These are phyloP conservation scores for Drosophila subquinaria DNA, from an alignment of 2,888 invertebrate species.

Conservation along the genomic window DNA sequence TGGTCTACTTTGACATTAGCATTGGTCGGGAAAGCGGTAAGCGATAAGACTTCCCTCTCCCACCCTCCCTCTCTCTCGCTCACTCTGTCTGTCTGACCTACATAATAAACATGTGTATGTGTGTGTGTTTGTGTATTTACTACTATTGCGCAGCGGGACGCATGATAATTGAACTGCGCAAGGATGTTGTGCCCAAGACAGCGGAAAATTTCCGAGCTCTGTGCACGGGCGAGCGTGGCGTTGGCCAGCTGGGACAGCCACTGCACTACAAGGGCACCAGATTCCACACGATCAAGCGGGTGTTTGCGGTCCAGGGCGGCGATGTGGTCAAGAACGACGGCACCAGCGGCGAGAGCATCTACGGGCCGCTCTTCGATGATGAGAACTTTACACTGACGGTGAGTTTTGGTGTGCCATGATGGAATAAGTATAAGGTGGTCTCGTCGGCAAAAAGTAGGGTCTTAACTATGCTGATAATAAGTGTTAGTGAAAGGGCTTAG, in stretches of 20 bases:
- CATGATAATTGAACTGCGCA: slow-evolving; percentile 94
- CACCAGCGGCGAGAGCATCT: slow-evolving; percentile 96
- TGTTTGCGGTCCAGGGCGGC: slow-evolving; percentile 96
- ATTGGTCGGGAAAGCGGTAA: slow-evolving; percentile 90
- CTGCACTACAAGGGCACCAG: slow-evolving; percentile 93
- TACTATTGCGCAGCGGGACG: slow-evolving; percentile 89
- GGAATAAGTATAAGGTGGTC: too few species aligned
- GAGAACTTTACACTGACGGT: slow-evolving; percentile 92
- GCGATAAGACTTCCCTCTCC: slow-evolving; percentile 10
- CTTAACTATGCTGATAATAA: too few species aligned
- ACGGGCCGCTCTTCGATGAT: slow-evolving; percentile 95
- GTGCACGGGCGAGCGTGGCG: slow-evolving; percentile 96
- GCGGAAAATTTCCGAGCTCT: slow-evolving; percentile 96
- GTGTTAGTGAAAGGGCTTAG: too few species aligned
- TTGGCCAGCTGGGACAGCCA: slow-evolving; percentile 89
- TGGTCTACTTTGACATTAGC: slow-evolving; percentile 90
- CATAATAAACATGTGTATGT: slow-evolving; percentile 25
- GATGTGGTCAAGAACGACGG: slow-evolving; percentile 93
- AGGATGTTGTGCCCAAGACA: slow-evolving; percentile 93
- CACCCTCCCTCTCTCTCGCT: slow-evolving; percentile 4
- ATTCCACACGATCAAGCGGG: slow-evolving; percentile 94
- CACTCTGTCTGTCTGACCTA: slow-evolving; percentile 45
- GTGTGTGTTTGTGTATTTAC: neutral
- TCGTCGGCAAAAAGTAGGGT: too few species aligned
- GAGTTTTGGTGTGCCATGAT: slow-evolving; percentile 53